These are phyloP conservation scores for Reticulitermes speratus DNA, from an alignment of 1,140 invertebrate genomes.

Conservation along the genomic window DNA sequence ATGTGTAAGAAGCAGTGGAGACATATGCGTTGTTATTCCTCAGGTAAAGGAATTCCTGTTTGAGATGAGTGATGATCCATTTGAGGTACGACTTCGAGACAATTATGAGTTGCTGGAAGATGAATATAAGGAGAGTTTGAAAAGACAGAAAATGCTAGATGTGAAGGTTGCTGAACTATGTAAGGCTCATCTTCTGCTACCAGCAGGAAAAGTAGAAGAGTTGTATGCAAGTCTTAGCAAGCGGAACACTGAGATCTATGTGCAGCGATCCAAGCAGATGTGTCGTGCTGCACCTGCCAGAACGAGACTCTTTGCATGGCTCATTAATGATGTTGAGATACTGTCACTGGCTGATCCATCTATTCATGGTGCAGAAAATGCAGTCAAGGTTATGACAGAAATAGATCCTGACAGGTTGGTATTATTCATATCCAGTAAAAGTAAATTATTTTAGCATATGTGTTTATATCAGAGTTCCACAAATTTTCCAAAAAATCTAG, in stretches of 20 bases:
- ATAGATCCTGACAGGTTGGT: slow-evolving; percentile 73
- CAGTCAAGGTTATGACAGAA: slow-evolving; percentile 68
- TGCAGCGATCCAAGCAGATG: slow-evolving; percentile 84
- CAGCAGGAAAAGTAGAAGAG: slow-evolving; percentile 85
- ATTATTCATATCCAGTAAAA: slow-evolving; percentile 20
- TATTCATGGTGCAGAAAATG: slow-evolving; percentile 80
- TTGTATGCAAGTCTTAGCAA: slow-evolving; percentile 81
- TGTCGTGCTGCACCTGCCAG: slow-evolving; percentile 68
- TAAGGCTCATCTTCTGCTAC: slow-evolving; percentile 78
- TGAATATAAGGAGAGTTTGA: slow-evolving; percentile 93
- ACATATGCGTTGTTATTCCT: neutral
- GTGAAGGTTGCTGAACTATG: slow-evolving; percentile 78
- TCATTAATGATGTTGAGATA: slow-evolving; percentile 74
- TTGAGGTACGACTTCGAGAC: slow-evolving; percentile 93
- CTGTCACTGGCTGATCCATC: slow-evolving; percentile 83
- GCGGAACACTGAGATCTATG: slow-evolving; percentile 93
- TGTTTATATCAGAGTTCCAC: too few relatives aligned
- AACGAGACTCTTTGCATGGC: slow-evolving; percentile 78
- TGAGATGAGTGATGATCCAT: slow-evolving; percentile 96
- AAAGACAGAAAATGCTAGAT: slow-evolving; percentile 87
- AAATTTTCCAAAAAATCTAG: too few relatives aligned
- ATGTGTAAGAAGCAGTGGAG: too few relatives aligned
- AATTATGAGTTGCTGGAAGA: slow-evolving; percentile 96
- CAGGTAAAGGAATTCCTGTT: slow-evolving; percentile 80
- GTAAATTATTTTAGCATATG: neutral